Conservation (phyloP, 2,797 vertebrate species). For the Sylvilagus floridanus region DNA sequence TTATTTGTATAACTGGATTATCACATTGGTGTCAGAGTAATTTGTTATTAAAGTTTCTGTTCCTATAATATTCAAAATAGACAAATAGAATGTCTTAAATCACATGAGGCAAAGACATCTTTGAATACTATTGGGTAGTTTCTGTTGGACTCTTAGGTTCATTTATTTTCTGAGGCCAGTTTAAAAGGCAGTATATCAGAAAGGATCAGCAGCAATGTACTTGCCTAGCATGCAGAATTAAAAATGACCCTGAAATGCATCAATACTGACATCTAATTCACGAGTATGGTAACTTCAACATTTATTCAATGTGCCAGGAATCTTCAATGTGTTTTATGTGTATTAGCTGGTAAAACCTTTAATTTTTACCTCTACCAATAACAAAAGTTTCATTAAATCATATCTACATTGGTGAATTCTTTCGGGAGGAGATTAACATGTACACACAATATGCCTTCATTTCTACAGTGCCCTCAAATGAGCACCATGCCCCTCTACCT, state of each 20-base stretch:
- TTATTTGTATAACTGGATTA: not conserved
- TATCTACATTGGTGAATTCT: no score
- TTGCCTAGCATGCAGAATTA: not conserved
- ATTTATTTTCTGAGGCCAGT: conserved; percentile 14
- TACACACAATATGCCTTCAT: no score
- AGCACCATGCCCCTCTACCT: no score
- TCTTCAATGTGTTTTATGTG: conserved; percentile 7
- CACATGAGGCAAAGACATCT: not conserved
- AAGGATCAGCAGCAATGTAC: conserved; percentile 1
- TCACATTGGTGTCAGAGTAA: not conserved
- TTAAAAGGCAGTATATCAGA: conserved; percentile 28
- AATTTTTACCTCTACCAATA: not conserved
- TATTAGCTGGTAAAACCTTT: conserved; percentile 23
- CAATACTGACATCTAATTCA: not conserved
- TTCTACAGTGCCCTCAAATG: no score
- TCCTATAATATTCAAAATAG: conserved; percentile 28
- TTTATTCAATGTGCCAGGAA: not conserved
- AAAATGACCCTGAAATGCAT: conserved; percentile 38
- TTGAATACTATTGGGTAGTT: conserved; percentile 18
- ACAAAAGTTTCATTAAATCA: no score
- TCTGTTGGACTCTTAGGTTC: not conserved
- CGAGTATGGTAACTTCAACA: conserved; percentile 52
- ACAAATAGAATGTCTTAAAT: conserved; percentile 34
- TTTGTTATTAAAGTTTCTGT: conserved; percentile 42
- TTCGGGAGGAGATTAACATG: no score